phyloP scores from a whole-genome alignment of 1,140 invertebrate species.

The Pachypeltis micranthus region DNA sequence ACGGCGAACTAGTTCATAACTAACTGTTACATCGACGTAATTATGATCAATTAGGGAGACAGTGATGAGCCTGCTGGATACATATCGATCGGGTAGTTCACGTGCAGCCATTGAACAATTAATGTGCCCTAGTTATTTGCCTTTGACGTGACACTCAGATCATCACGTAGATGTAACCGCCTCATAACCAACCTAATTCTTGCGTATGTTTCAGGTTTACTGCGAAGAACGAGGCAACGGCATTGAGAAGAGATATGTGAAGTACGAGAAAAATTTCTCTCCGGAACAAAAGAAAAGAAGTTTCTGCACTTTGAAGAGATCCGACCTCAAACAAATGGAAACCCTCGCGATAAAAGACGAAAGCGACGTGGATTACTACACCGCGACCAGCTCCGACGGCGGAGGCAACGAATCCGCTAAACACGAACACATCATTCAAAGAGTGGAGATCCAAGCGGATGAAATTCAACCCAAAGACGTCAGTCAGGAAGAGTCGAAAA shows the following conservation, averaged over 20 bases:
- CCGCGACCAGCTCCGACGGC: neutral
- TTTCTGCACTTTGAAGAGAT: constrained; percentile 6
- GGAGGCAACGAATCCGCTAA: constrained; percentile 7
- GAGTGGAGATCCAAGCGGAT: neutral
- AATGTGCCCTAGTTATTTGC: no score
- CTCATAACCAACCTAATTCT: no score
- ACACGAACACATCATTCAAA: neutral
- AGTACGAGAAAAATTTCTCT: constrained; percentile 3
- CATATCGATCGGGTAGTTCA: no score
- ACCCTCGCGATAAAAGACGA: neutral
- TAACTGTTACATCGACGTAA: no score
- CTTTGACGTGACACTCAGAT: no score
- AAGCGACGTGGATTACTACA: constrained; percentile 14
- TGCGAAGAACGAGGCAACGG: constrained; percentile 1
- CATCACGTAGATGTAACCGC: no score
- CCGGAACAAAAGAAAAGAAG: neutral
- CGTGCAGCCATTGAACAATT: no score
- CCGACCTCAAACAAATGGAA: neutral
- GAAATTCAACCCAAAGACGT: neutral
- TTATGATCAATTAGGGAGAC: no score
- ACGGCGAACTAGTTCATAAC: no score
- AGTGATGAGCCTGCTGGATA: no score
- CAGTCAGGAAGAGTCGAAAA: neutral
- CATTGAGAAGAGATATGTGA: constrained; percentile 11
- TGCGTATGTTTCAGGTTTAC: constrained; percentile 6